Conservation (phyloP, 2,797 vertebrate genomes). For the Channallabes apus region DNA sequence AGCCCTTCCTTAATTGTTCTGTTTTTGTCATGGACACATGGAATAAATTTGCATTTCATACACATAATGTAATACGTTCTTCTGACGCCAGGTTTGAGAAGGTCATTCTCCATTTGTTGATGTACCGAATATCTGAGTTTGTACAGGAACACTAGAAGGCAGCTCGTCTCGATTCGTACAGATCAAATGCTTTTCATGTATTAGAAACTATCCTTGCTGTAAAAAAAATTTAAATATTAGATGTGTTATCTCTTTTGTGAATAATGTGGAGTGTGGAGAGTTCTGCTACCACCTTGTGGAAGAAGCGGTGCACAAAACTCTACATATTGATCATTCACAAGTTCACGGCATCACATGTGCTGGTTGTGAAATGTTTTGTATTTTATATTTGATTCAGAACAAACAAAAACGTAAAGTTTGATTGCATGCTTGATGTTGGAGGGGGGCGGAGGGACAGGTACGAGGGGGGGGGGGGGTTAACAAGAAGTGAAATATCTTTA, state of each 20-base stretch:
- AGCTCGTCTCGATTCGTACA: not conserved
- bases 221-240: not conserved
- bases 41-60: not conserved
- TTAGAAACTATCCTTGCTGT: not conserved
- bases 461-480: no score
- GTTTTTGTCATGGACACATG: not conserved
- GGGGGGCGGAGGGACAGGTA: no score
- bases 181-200: not conserved
- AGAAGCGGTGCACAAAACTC: not conserved
- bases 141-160: not conserved
- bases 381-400: not conserved
- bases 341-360: no score
- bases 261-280: not conserved
- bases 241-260: not conserved
- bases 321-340: not conserved
- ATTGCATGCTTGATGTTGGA: no score
- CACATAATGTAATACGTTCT: not conserved
- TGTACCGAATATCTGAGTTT: not conserved
- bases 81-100: not conserved
- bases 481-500: no score
- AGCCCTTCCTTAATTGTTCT: not conserved
- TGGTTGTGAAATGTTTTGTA: not conserved
- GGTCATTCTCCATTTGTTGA: not conserved
- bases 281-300: conserved; percentile 46
- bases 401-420: no score